Evolutionary conservation across 2,113 vertebrate species (phyloP).

Genomic region (Rhinoderma darwinii): DNA sequence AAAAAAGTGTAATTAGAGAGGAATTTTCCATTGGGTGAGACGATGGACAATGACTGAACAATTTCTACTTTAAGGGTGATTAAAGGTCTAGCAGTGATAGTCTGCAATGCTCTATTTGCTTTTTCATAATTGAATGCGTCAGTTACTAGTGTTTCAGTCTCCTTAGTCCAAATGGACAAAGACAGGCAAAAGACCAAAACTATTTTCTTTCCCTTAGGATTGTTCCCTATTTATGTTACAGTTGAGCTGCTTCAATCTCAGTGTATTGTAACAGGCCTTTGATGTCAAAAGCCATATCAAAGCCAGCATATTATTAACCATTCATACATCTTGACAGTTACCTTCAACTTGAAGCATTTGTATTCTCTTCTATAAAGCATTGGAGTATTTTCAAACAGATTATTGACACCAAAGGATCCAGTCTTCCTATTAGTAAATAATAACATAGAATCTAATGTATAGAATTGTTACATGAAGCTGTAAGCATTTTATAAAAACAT

Average conservation of each 20-base stretch:
- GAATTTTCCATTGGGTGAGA: neutral
- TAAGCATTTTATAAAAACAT: neutral
- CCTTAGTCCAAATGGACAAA: slow-evolving; percentile 52
- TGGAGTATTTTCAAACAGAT: slow-evolving; percentile 31
- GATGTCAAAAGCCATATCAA: slow-evolving; percentile 58
- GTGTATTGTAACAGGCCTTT: slow-evolving; percentile 55
- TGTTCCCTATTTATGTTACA: slow-evolving; percentile 59
- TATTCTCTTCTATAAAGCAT: slow-evolving; percentile 39
- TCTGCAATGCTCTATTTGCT: slow-evolving; percentile 44
- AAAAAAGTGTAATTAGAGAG: neutral
- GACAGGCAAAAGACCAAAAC: slow-evolving; percentile 55
- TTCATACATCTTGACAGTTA: slow-evolving; percentile 54
- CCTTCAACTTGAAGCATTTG: slow-evolving; percentile 47
- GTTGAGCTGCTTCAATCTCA: slow-evolving; percentile 58
- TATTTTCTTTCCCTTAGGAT: slow-evolving; percentile 58
- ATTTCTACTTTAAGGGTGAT: slow-evolving; percentile 43
- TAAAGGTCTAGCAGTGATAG: slow-evolving; percentile 36
- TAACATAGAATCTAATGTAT: neutral
- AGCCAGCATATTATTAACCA: slow-evolving; percentile 58
- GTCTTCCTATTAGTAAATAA: neutral
- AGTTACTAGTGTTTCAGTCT: slow-evolving; percentile 50
- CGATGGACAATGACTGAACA: slow-evolving; percentile 18
- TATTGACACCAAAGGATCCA: neutral
- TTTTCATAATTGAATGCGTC: slow-evolving; percentile 47
- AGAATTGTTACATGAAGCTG: neutral